Evolutionary conservation across 2,888 invertebrate genomes (phyloP).

Genomic region (Tribolium freemani): DNA sequence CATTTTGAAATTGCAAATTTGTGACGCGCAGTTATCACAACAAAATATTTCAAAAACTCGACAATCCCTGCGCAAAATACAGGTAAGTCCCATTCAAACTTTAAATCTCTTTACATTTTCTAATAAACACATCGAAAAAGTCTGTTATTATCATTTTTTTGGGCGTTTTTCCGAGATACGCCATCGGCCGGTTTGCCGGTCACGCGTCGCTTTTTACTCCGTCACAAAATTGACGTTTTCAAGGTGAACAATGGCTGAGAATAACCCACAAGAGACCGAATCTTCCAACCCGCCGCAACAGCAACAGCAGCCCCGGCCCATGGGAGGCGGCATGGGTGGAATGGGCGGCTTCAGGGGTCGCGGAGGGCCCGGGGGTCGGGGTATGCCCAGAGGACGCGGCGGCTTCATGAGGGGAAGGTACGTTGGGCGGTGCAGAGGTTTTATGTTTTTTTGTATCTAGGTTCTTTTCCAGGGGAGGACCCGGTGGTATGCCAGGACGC

Average conservation of each 20-base stretch:
- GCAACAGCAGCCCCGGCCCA: constrained; percentile 9
- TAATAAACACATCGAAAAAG: neutral
- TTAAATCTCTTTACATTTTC: neutral
- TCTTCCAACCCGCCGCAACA: constrained; percentile 16
- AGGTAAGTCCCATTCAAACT: neutral
- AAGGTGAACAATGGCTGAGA: constrained; percentile 32
- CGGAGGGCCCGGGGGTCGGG: constrained; percentile 47
- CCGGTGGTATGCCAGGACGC: constrained; percentile 55
- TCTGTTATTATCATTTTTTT: neutral
- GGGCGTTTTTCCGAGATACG: neutral
- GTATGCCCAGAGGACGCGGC: constrained; percentile 49
- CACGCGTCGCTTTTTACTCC: neutral
- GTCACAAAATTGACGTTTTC: neutral
- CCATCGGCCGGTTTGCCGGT: neutral
- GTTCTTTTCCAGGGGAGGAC: constrained; percentile 52
- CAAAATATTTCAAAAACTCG: neutral
- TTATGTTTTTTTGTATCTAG: neutral
- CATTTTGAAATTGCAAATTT: constrained; percentile 33
- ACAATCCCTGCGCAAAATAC: neutral
- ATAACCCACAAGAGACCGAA: constrained; percentile 7
- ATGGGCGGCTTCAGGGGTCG: constrained; percentile 42
- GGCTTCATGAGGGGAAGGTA: constrained; percentile 52
- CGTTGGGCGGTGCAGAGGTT: constrained; percentile 2
- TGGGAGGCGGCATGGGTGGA: constrained; percentile 36
- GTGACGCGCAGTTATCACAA: neutral